Percentiles rank a stretch among this genome's conserved stretches.
Conservation (phyloP, 2,797 vertebrate genomes). For the Eutrigla gurnardus region DNA sequence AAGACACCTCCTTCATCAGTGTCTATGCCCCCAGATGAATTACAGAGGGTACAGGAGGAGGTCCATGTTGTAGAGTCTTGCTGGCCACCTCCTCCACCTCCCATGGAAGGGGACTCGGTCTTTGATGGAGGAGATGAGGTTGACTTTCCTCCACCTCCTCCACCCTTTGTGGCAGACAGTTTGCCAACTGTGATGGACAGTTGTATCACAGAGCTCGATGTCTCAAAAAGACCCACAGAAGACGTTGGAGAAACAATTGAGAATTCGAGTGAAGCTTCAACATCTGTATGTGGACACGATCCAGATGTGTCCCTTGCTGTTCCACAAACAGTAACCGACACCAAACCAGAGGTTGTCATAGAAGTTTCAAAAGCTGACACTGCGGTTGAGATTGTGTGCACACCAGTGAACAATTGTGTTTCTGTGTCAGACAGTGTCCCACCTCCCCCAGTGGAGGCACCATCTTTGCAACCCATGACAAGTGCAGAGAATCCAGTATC, state of each 20-base stretch:
- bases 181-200: conserved; percentile 47
- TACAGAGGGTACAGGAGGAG: conserved; percentile 64
- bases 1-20: conserved; percentile 74
- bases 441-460: conserved; percentile 29
- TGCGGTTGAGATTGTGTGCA: conserved; percentile 28
- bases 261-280: conserved; percentile 21
- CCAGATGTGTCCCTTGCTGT: conserved; percentile 15
- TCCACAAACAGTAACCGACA: conserved; percentile 20
- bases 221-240: conserved; percentile 5
- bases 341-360: background rate
- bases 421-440: conserved; percentile 31
- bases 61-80: conserved; percentile 69
- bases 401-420: conserved; percentile 9
- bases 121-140: conserved; percentile 91
- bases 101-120: conserved; percentile 86
- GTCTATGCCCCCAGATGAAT: conserved; percentile 58
- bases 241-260: conserved; percentile 17
- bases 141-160: conserved; percentile 86
- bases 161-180: conserved; percentile 68
- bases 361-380: conserved; percentile 30
- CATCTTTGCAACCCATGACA: conserved; percentile 30
- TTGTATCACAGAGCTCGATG: conserved; percentile 34
- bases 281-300: conserved; percentile 13
- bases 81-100: conserved; percentile 95
- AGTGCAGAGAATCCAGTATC: conserved; percentile 37